A percentile compares a stretch with the other conserved stretches of the same genome.
These are phyloP conservation scores for Oscheius sp. DNA, from an alignment of 2,888 invertebrate species.

Conservation along the genomic window DNA sequence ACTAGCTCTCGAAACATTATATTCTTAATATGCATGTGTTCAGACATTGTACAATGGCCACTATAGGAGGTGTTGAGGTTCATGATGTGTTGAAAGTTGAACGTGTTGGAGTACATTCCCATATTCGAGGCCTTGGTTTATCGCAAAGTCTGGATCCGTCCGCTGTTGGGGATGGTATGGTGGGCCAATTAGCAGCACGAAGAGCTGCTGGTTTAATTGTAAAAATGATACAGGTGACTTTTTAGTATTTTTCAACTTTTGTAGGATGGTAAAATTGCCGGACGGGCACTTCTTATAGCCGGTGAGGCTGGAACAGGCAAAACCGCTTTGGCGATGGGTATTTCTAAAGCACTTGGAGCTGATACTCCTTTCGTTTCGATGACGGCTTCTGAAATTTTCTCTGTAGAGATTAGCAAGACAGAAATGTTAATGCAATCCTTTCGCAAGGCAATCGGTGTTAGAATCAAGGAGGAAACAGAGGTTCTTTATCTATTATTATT, in stretches of 20 bases:
- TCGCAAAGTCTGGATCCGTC: constrained; percentile 86
- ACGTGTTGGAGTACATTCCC: constrained; percentile 86
- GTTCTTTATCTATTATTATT: constrained; percentile 34
- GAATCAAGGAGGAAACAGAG: constrained; percentile 81
- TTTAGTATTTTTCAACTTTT: constrained; percentile 32
- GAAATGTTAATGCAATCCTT: constrained; percentile 96
- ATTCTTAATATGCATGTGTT: not conserved
- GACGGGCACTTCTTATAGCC: constrained; percentile 89
- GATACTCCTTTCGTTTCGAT: constrained; percentile 98
- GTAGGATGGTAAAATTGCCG: constrained; percentile 92
- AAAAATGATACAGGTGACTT: constrained; percentile 86
- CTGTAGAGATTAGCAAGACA: constrained; percentile 97
- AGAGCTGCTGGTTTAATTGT: constrained; percentile 92
- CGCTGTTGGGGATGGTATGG: constrained; percentile 75
- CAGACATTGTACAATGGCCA: constrained; percentile 41
- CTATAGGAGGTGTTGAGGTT: constrained; percentile 50
- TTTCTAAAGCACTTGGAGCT: constrained; percentile 63
- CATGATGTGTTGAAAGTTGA: constrained; percentile 58
- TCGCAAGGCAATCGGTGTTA: constrained; percentile 89
- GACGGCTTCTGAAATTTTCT: constrained; percentile 92
- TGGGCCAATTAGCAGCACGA: constrained; percentile 81
- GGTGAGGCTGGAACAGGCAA: constrained; percentile 98
- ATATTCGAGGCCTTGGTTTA: constrained; percentile 93
- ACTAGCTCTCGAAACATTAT: too few relatives aligned
- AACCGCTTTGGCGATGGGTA: constrained; percentile 91